A percentile compares a stretch with the other conserved stretches of the same genome.
These are phyloP conservation scores for Pitangus sulphuratus DNA, from an alignment of 2,797 vertebrate genomes.

Conservation along the genomic window DNA sequence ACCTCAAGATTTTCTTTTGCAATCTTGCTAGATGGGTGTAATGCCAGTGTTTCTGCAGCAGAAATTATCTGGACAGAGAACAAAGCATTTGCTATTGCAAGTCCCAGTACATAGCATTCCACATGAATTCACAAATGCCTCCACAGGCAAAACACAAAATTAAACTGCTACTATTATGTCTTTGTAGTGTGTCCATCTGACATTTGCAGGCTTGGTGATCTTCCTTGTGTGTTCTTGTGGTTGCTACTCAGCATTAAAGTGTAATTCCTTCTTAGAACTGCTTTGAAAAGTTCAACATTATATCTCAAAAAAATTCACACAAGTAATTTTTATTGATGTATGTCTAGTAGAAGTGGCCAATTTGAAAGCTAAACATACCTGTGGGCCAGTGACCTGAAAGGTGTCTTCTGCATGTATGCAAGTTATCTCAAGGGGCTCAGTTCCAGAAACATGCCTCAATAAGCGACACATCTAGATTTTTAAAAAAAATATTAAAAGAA, in stretches of 20 bases:
- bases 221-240: not conserved
- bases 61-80: conserved; percentile 90
- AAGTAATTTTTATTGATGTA: not conserved
- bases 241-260: not conserved
- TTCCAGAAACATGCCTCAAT: conserved; percentile 92
- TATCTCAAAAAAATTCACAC: not conserved
- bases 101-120: not conserved
- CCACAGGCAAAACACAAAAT: not conserved
- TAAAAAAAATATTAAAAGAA: not conserved
- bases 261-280: not conserved
- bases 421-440: conserved; percentile 95
- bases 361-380: conserved; percentile 80
- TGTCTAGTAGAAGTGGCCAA: not conserved
- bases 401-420: conserved; percentile 96
- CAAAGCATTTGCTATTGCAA: not conserved
- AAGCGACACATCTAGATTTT: conserved; percentile 87
- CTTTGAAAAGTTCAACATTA: not conserved
- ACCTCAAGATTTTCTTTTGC: conserved; percentile 98
- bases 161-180: not conserved
- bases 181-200: not conserved
- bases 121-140: not conserved
- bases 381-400: conserved; percentile 95
- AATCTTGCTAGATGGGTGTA: conserved; percentile 97
- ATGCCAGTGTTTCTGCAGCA: conserved; percentile 92
- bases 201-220: not conserved